These are phyloP conservation scores for Nebria brevicollis DNA, from an alignment of 2,888 invertebrate genomes.

Conservation along the genomic window DNA sequence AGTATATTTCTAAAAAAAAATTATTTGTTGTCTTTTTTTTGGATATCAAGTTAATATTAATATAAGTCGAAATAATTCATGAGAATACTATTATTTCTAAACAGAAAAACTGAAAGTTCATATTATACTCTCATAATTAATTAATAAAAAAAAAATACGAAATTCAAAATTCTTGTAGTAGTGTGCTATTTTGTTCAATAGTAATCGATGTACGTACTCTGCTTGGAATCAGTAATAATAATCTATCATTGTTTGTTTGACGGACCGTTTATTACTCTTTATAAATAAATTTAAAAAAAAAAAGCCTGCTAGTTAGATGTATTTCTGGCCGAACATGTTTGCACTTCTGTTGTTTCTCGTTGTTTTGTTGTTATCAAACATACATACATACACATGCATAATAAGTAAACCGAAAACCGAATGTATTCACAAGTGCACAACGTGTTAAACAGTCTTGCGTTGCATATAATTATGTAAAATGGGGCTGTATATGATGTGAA, in stretches of 20 bases:
- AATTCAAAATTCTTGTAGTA: conserved; percentile 58
- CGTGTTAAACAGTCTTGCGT: conserved; percentile 35
- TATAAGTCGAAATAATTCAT: conserved; percentile 56
- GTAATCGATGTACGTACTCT: conserved; percentile 46
- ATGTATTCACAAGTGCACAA: conserved; percentile 43
- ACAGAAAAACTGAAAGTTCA: conserved; percentile 50
- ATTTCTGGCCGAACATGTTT: conserved; percentile 45
- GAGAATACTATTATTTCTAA: conserved; percentile 63
- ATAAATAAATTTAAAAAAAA: conserved; percentile 19
- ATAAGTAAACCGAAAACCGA: conserved; percentile 37
- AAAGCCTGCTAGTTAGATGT: conserved; percentile 47
- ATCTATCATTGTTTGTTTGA: conserved; percentile 25
- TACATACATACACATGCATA: conserved; percentile 31
- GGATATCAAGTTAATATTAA: conserved; percentile 48
- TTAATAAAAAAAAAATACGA: conserved; percentile 47
- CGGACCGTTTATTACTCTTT: conserved; percentile 27
- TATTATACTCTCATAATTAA: conserved; percentile 48
- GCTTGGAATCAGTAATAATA: conserved; percentile 38
- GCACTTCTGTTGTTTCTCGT: conserved; percentile 39
- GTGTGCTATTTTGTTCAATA: conserved; percentile 61
- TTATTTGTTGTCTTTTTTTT: conserved; percentile 50
- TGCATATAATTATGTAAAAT: conserved; percentile 30
- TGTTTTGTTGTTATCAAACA: conserved; percentile 30
- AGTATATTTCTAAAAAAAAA: conserved; percentile 62
- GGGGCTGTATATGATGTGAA: conserved; percentile 35